A percentile compares a stretch with the other conserved stretches of the same genome.
Conservation (phyloP, 2,113 vertebrate genomes). For the Tamias sibiricus region DNA sequence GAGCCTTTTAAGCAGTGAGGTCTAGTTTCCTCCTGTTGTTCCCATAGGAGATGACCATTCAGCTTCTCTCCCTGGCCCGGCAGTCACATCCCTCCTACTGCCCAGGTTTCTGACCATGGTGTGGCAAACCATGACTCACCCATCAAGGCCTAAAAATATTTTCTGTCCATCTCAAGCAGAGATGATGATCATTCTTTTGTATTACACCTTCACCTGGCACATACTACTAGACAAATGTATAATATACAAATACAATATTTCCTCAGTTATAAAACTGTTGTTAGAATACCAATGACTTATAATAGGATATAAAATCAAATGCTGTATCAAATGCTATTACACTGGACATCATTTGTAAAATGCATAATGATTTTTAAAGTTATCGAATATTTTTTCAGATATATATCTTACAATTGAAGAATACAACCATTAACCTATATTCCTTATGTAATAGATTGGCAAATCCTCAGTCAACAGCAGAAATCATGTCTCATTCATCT, state of each 20-base stretch:
- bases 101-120: neutral
- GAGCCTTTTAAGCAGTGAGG: neutral
- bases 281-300: neutral
- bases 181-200: neutral
- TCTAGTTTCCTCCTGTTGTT: neutral
- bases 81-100: neutral
- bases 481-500: neutral
- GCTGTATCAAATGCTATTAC: neutral
- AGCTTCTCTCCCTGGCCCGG: neutral
- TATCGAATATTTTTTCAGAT: neutral
- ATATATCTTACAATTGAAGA: neutral
- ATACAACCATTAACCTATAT: neutral
- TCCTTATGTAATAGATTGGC: neutral
- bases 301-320: conserved; percentile 46
- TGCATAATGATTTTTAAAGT: neutral
- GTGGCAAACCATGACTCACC: neutral
- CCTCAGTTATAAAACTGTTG: neutral
- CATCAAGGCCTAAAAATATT: neutral
- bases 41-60: neutral
- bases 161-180: conserved; percentile 7
- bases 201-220: neutral
- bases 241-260: neutral
- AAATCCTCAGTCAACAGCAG: neutral
- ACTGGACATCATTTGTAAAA: neutral
- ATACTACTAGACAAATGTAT: neutral